Percentiles rank a stretch among this genome's conserved stretches.
phyloP scores from a whole-genome alignment of 2,797 vertebrate species.

The Sebastes minor region DNA sequence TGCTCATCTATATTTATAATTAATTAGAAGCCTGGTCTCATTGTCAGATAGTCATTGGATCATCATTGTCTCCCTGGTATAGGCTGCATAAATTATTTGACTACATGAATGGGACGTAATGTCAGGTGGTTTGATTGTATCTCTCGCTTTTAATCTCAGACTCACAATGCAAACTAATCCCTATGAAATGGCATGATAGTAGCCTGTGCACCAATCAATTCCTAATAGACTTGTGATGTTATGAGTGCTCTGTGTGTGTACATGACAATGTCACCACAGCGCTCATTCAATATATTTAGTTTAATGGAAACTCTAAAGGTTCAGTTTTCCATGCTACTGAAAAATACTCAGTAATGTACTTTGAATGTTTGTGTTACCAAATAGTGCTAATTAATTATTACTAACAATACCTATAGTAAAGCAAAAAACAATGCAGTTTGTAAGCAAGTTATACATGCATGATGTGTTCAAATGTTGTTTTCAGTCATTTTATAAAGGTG shows the following conservation, averaged over 20 bases:
- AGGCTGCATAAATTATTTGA: conserved; percentile 19
- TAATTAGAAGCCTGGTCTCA: conserved; percentile 15
- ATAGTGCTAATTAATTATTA: not conserved
- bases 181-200: not conserved
- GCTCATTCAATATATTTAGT: not conserved
- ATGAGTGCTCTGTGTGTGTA: not conserved
- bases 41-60: conserved; percentile 8
- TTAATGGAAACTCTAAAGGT: not conserved
- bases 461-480: not conserved
- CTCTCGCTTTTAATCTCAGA: not conserved
- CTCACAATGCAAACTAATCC: not conserved
- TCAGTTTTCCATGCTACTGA: not conserved
- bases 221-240: not conserved
- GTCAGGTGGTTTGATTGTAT: conserved; percentile 16
- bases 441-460: not conserved
- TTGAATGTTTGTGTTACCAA: not conserved
- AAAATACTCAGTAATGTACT: not conserved
- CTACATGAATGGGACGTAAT: not conserved
- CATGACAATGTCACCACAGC: not conserved
- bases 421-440: not conserved
- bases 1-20: conserved; percentile 41
- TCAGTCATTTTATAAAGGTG: not conserved
- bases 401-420: not conserved
- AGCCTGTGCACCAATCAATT: not conserved
- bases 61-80: conserved; percentile 12